A percentile compares a stretch with the other conserved stretches of the same genome.
Conservation (phyloP, 2,888 invertebrate species). For the Rhingia campestris region DNA sequence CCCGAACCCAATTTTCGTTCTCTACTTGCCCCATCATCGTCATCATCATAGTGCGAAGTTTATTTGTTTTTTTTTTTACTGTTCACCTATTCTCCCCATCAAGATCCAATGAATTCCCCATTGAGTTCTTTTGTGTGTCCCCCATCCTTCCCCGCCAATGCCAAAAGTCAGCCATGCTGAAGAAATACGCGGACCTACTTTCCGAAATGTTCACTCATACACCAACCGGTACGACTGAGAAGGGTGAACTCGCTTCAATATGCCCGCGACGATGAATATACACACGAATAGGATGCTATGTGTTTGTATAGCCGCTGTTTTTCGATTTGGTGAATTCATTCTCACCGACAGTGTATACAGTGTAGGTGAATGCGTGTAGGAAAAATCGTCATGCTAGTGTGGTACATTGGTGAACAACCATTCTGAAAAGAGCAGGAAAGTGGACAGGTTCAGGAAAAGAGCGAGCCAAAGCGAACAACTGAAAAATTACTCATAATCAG, state of each 20-base stretch:
- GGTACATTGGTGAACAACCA: constrained; percentile 54
- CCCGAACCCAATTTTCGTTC: constrained; percentile 9
- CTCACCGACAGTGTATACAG: constrained; percentile 24
- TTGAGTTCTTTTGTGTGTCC: constrained; percentile 34
- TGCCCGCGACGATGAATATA: constrained; percentile 8
- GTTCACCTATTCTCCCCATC: constrained; percentile 47
- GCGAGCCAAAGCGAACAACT: constrained; percentile 29
- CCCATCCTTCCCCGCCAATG: constrained; percentile 61
- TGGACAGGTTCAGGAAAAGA: background rate
- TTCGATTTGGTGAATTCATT: constrained; percentile 32
- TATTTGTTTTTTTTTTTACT: constrained; percentile 27
- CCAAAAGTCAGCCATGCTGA: constrained; percentile 59
- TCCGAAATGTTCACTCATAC: constrained; percentile 65
- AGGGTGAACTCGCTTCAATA: constrained; percentile 52
- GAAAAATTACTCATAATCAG: constrained; percentile 70
- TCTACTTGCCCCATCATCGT: constrained; percentile 23
- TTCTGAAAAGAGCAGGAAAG: background rate
- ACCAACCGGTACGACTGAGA: constrained; percentile 31
- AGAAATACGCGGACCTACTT: constrained; percentile 70
- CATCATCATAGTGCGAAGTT: constrained; percentile 24
- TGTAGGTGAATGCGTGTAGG: constrained; percentile 25
- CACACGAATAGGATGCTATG: background rate
- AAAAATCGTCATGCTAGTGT: background rate
- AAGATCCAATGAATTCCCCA: constrained; percentile 56
- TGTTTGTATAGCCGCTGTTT: constrained; percentile 37